A percentile compares a stretch with the other conserved stretches of the same genome.
Conservation (phyloP, 1,140 invertebrate genomes). For the Zophobas morio region DNA sequence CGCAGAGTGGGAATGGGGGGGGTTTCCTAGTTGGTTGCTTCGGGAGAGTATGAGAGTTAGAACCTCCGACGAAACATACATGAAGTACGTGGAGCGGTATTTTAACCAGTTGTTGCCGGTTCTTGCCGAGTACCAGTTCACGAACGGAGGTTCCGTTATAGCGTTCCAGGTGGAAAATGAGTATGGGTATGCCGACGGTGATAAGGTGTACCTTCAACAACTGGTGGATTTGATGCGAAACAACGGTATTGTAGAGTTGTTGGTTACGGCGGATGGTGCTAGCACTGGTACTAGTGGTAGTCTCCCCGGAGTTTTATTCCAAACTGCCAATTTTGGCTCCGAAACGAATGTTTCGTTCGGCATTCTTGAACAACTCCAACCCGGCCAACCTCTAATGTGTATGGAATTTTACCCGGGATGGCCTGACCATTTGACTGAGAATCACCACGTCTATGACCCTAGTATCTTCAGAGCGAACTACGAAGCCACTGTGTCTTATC, state of each 20-base stretch:
- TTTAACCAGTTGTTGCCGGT: slow-evolving; percentile 69
- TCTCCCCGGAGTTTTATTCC: too few species aligned
- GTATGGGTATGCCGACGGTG: slow-evolving; percentile 67
- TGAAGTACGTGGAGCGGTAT: slow-evolving; percentile 67
- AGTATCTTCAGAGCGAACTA: slow-evolving; percentile 56
- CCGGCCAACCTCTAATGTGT: too few species aligned
- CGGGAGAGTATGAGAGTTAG: slow-evolving; percentile 67
- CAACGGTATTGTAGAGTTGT: too few species aligned
- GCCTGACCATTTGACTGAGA: not conserved
- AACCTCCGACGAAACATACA: slow-evolving; percentile 68
- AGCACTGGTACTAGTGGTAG: too few species aligned
- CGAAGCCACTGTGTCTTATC: slow-evolving; percentile 50
- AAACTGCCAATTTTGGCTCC: too few species aligned
- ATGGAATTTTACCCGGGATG: too few species aligned
- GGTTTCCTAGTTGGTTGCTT: slow-evolving; percentile 51
- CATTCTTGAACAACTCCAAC: too few species aligned
- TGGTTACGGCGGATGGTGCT: too few species aligned
- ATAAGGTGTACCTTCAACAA: slow-evolving; percentile 68
- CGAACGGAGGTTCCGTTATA: slow-evolving; percentile 74
- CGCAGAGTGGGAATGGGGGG: slow-evolving; percentile 79
- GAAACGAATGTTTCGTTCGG: too few species aligned
- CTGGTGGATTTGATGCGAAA: slow-evolving; percentile 61
- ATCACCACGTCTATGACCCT: slow-evolving; percentile 52
- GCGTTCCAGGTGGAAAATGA: slow-evolving; percentile 73
- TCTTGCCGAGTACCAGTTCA: slow-evolving; percentile 71